Percentiles rank a stretch among this genome's conserved stretches.
Evolutionary conservation across 2,888 invertebrate species (phyloP).

Genomic region (Scaptomyza caliginosa): DNA sequence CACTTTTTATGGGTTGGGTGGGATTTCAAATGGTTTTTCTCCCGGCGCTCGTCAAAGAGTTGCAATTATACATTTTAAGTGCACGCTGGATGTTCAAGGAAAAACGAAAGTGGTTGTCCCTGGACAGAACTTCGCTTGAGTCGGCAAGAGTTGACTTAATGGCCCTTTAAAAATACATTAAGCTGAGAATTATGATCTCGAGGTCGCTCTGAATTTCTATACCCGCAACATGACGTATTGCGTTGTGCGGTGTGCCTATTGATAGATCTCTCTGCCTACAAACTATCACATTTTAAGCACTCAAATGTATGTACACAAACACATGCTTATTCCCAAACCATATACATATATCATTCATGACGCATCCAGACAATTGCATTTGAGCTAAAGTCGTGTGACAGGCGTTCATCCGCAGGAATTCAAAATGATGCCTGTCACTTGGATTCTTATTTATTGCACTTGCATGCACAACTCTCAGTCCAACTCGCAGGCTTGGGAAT

Average conservation of each 20-base stretch:
- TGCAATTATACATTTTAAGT: conserved; percentile 74
- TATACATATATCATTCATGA: conserved; percentile 42
- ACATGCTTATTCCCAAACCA: too few species aligned
- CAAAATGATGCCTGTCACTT: conserved; percentile 70
- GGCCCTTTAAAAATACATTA: conserved; percentile 64
- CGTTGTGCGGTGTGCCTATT: conserved; percentile 6
- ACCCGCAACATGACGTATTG: conserved; percentile 40
- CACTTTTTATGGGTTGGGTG: conserved; percentile 23
- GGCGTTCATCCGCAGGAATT: conserved; percentile 53
- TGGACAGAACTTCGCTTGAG: conserved; percentile 5
- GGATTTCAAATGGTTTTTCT: conserved; percentile 26
- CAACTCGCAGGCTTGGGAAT: conserved; percentile 14
- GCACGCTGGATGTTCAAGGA: conserved; percentile 61
- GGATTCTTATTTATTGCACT: conserved; percentile 62
- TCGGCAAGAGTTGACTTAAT: conserved; percentile 59
- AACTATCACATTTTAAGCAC: conserved; percentile 19
- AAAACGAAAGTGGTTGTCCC: conserved; percentile 63
- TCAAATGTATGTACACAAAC: conserved; percentile 16
- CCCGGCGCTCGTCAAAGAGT: conserved; percentile 70
- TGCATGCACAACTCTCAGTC: conserved; percentile 34
- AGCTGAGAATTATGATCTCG: conserved; percentile 67
- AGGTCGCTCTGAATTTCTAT: conserved; percentile 53
- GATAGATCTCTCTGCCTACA: conserved; percentile 10
- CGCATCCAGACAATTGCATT: conserved; percentile 37
- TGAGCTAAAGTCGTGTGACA: conserved; percentile 47